Base-by-base conservation (phyloP, 2,797 vertebrate species). In the Bradypodion ventrale region DNA sequence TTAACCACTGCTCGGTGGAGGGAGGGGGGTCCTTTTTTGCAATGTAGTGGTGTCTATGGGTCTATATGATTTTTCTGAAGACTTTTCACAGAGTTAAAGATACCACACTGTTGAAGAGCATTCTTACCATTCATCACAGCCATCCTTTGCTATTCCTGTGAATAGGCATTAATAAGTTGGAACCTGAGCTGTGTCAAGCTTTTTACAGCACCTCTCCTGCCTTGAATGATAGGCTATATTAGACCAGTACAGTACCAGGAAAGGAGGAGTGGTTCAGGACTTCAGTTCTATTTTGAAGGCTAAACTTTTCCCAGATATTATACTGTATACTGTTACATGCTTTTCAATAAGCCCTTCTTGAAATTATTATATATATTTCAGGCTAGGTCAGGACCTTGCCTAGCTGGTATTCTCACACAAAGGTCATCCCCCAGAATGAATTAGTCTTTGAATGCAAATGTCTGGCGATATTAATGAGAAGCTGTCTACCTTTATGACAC, bases 241-340 rank as follows among this genome's bases (percentile, higher is more conserved):
- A 80, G 42, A 81, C 78, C 44, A 81, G 82, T 89, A 42, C 81
- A 83, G 60, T 83, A 83, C 7, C 49, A 78, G 82, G 74, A 86
- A 91, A 82, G 16, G 21, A 83, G 37, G 0, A 83, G 40, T 60
- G 69, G 85, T 42, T 65, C 32, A 76, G 40, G 29, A 66, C 1
- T 83, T 59, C 1, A 62, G 82, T 92, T 66, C 87, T 88, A 80
- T 88, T 88, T 85, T 87, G 73, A 7, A 85, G 90, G 85, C 23
- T 44, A 5, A 56, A 77, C 73, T 32, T 78, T 56, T 90, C 10
- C 89, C 87, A 83, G 52, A 80, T 90, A 32, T 29, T 86, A 3
- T 83, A n/a, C n/a, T n/a, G 44, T 44, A 32, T 75, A 82, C 59
- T 72, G 25, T 75, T 85, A 82, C 69, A 87, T 62, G 2, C 60